Base-by-base conservation (phyloP, 1,140 invertebrate genomes). In the Orius insidiosus region DNA sequence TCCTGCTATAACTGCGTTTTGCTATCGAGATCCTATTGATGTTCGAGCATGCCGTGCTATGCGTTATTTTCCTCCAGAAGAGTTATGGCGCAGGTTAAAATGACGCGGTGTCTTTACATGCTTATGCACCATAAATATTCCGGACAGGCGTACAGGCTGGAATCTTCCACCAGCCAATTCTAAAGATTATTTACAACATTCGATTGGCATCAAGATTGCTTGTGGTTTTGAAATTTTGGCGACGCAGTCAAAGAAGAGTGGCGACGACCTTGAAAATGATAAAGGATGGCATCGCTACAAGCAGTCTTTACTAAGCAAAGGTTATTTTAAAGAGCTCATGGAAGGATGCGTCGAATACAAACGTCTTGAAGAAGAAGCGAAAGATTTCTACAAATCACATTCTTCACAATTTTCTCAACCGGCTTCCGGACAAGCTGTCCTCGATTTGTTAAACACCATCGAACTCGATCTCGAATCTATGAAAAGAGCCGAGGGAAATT, bases 101-200 rank as follows among this genome's bases (percentile, higher is more conserved):
- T 96, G 62, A 95, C 89, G 0, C 81, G 83, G 62, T 93, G 81
- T 66, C 68, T 90, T 11, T 96, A 96, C 68, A 89, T 93, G 78
- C 63, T 90, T 10, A 33, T 46, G 6, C 77, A 89, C 57, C 81
- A 84, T 56, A 75, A 78, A 50, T 92, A 67, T 68, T n/a, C 78
- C 88, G 34, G 82, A 87, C 59, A 67, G 69, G 24, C 64, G 75
- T 57, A 75, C 75, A 41, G 80, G 80, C 10, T 87, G 81, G 81
- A 72, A 79, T 54, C 60, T 89, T 37, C 81, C 80, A 1, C 61
- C 68, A 1, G 56, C 66, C 1, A 71, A 65, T 8, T 72, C 70
- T 54, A 59, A 70, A 11, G 65, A 76, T 14, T 82, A 80, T 57
- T 83, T 81, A 58, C 68, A 78, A 39, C 74, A 80, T 58, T 66